phyloP scores from a whole-genome alignment of 2,797 vertebrate genomes.

The Tauraco hartlaubi region DNA sequence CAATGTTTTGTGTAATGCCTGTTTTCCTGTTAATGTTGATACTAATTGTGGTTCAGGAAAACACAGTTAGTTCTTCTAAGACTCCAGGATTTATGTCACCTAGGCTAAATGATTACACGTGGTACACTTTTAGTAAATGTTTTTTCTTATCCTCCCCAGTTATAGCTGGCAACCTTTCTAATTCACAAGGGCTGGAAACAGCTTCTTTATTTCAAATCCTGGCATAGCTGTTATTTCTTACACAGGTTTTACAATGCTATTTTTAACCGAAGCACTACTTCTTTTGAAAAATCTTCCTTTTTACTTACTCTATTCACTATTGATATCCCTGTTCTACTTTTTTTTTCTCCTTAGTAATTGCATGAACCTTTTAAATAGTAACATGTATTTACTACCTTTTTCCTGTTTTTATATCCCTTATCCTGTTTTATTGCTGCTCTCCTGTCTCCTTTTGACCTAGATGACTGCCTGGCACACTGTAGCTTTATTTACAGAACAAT shows the following conservation, averaged over 20 bases:
- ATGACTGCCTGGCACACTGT: not conserved
- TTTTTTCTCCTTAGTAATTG: not conserved
- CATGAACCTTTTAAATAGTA: not conserved
- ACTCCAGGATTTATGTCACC: not conserved
- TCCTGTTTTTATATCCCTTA: not conserved
- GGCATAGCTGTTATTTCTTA: not conserved
- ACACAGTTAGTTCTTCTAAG: not conserved
- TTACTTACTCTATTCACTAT: not conserved
- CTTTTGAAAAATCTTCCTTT: not conserved
- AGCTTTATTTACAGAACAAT: not conserved
- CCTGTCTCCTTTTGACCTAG: not conserved
- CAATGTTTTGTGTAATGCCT: not conserved
- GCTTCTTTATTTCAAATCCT: not conserved
- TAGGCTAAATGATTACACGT: not conserved
- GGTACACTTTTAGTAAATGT: not conserved
- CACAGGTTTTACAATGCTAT: not conserved
- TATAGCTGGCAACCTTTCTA: not conserved
- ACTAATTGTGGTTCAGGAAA: not conserved
- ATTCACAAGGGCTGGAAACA: not conserved
- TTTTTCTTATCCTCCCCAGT: not conserved
- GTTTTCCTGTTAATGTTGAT: not conserved
- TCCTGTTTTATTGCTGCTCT: not conserved
- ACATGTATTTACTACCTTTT: constrained; percentile 3
- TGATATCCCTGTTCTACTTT: not conserved
- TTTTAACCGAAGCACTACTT: not conserved